Percentiles rank a stretch among this genome's conserved stretches.
These are phyloP conservation scores for Rattus rattus DNA, from an alignment of 2,113 vertebrate genomes.

Conservation along the genomic window DNA sequence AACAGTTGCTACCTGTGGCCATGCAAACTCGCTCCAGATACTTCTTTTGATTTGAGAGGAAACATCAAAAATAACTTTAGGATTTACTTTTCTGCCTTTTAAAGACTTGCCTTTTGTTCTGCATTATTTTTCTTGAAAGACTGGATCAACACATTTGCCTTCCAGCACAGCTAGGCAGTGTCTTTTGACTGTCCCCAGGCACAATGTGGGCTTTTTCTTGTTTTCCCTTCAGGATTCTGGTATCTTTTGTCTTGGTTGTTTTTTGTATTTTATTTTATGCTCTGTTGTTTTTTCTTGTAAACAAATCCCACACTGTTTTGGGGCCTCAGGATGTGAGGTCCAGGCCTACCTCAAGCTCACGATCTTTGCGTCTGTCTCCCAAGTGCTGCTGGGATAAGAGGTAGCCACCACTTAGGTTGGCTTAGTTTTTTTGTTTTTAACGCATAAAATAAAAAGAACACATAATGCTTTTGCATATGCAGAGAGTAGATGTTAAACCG, in stretches of 20 bases:
- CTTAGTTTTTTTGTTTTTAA: background rate
- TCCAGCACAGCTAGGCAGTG: accelerated
- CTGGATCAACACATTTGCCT: too few relatives aligned
- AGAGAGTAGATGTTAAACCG: background rate
- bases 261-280: background rate
- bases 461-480: background rate
- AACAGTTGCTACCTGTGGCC: background rate
- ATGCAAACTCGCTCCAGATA: background rate
- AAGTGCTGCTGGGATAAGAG: too few relatives aligned
- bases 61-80: background rate
- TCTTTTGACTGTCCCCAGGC: background rate
- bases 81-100: background rate
- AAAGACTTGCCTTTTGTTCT: background rate
- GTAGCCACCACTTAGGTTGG: background rate
- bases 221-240: background rate
- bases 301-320: background rate
- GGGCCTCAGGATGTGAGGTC: background rate
- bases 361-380: background rate
- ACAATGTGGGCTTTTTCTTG: too few relatives aligned
- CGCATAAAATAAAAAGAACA: background rate
- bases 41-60: background rate
- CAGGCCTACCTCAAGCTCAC: background rate
- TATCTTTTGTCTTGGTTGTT: background rate
- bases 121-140: background rate
- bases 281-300: background rate